These are phyloP conservation scores for Numenius phaeopus DNA, from an alignment of 2,797 vertebrate genomes.

Conservation along the genomic window DNA sequence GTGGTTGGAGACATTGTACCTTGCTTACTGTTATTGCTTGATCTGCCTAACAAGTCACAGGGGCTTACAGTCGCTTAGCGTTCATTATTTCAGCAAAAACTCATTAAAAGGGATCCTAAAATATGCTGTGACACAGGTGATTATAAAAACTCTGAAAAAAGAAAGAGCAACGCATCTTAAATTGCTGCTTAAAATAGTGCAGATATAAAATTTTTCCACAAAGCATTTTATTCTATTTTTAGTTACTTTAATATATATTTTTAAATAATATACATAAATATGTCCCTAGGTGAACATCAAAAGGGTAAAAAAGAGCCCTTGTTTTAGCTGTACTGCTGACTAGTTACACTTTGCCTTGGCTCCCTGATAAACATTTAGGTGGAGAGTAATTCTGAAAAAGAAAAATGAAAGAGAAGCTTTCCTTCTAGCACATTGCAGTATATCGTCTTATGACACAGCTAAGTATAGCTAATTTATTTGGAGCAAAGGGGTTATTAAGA, in stretches of 20 bases:
- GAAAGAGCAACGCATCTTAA: not conserved
- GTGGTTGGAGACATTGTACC: not conserved
- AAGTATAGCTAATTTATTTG: conserved; percentile 61
- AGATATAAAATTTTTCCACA: not conserved
- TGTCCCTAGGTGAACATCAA: not conserved
- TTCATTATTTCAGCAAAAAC: conserved; percentile 25
- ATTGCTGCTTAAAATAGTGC: not conserved
- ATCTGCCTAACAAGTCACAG: not conserved
- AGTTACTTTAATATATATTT: not conserved
- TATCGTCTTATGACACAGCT: conserved; percentile 35
- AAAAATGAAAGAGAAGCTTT: not conserved
- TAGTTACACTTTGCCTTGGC: not conserved
- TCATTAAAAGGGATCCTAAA: not conserved
- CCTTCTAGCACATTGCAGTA: conserved; percentile 10
- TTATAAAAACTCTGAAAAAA: not conserved
- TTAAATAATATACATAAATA: not conserved
- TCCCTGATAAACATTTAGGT: conserved; percentile 13
- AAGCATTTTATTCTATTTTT: not conserved
- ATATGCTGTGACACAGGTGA: not conserved
- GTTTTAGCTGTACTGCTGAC: not conserved
- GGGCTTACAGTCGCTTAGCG: not conserved
- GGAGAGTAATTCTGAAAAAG: conserved; percentile 3
- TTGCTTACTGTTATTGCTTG: not conserved
- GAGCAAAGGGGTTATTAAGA: conserved; percentile 33
- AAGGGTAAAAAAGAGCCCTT: not conserved